Evolutionary conservation across 2,888 invertebrate species (phyloP), one percentile per base, ranked within the genome.

Genomic region (Conomelus anceps): DNA sequence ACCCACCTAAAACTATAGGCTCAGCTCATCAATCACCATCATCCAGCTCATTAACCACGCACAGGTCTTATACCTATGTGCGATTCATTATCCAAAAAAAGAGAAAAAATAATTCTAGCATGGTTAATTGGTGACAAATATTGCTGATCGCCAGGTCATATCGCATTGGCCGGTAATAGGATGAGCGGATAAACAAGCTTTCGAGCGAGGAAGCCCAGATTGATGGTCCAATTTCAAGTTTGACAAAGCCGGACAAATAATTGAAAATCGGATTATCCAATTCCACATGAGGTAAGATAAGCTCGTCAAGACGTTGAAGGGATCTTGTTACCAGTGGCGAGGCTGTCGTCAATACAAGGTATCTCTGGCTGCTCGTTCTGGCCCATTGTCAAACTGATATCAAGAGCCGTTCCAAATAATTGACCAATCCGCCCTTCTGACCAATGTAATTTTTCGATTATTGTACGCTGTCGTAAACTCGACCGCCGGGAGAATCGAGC

Each of bases 261-360:
- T 86, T 86, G 86, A 26, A 23, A 17, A 86, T 86, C 86, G 86
- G 86, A 86, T 86, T 23, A 86, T 86, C 86, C 86, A 86, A 86
- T 86, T 86, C 86, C 86, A 24, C 86, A 86, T 86, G 26, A 86
- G 86, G 24, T 86, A 86, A 24, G 24, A 86, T 86, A 29, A 23
- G 86, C 24, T 86, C 86, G 29, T 22, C 86, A 86, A 63, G 63
- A 63, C 63, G 63, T 63, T 63, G 63, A 63, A 63, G 63, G 63
- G 63, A 63, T n/a, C 63, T 63, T n/a, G 63, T 63, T 63, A 63
- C 63, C 63, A 63, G 26, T 4, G 26, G 11, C 4, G 11, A 26
- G 63, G n/a, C n/a, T 63, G 63, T 63, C 63, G n/a, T 63, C 63
- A 63, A 63, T 63, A 63, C 63, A n/a, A n/a, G 63, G 3, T n/a